phyloP scores from a whole-genome alignment of 1,140 invertebrate genomes.

The Aphidius gifuensis region DNA sequence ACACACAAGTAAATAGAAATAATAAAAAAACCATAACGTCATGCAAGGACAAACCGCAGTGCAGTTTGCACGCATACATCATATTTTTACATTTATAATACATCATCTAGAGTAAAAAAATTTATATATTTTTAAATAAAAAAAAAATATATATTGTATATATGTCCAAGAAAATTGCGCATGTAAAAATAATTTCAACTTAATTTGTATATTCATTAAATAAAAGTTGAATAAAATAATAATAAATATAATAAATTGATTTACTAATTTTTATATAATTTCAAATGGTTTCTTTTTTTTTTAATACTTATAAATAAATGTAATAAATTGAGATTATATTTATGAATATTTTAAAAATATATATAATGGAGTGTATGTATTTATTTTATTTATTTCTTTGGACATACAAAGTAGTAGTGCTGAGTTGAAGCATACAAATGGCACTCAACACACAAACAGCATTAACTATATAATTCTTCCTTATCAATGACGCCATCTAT shows the following conservation, averaged over 20 bases:
- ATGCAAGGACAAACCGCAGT: conserved; percentile 33
- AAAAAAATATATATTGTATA: background rate
- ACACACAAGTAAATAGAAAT: background rate
- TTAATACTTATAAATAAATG: too few species aligned
- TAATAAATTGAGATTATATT: too few species aligned
- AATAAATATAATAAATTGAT: too few species aligned
- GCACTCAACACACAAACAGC: conserved; percentile 16
- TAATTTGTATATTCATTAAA: conserved; percentile 10
- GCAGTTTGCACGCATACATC: conserved; percentile 30
- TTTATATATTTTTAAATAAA: conserved; percentile 3
- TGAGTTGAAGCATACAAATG: background rate
- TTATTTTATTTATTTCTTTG: background rate
- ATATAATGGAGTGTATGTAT: too few species aligned
- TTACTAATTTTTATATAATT: too few species aligned
- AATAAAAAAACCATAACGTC: conserved; percentile 33
- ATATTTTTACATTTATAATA: conserved; percentile 22
- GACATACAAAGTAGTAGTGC: too few species aligned
- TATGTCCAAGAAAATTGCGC: background rate
- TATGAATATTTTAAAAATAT: too few species aligned
- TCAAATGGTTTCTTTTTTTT: too few species aligned
- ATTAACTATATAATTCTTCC: conserved; percentile 15
- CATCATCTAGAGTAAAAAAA: conserved; percentile 6
- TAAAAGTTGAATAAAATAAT: conserved; percentile 2
- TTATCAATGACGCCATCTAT: conserved; percentile 22
- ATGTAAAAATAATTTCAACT: conserved; percentile 13